Evolutionary conservation across 2,888 invertebrate species (phyloP).

Genomic region (Limenitis camilla): DNA sequence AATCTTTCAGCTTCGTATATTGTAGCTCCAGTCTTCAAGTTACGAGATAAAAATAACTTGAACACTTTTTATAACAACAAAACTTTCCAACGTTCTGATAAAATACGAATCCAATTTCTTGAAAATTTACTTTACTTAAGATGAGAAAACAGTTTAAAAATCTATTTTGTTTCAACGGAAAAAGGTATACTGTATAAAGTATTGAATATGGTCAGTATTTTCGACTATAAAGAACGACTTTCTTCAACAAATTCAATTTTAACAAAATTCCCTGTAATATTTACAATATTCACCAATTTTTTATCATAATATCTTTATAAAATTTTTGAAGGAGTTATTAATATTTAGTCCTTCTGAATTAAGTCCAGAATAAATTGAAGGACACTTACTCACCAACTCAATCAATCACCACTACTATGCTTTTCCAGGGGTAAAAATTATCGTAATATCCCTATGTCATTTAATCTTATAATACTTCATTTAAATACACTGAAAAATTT

Average conservation of each 20-base stretch:
- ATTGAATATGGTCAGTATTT: too few relatives aligned
- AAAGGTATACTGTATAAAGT: neutral
- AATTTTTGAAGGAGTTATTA: too few relatives aligned
- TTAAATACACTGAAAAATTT: too few relatives aligned
- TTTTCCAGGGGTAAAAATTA: too few relatives aligned
- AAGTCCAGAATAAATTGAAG: too few relatives aligned
- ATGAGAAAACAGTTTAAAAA: slow-evolving; percentile 1
- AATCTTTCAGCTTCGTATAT: neutral
- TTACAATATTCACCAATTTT: too few relatives aligned
- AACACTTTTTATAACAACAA: slow-evolving; percentile 1
- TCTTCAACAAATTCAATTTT: neutral
- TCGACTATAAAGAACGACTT: neutral
- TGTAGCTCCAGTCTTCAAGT: neutral
- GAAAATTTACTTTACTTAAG: slow-evolving; percentile 2
- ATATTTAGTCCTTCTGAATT: too few relatives aligned
- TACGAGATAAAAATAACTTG: slow-evolving; percentile 1
- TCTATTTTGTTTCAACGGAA: neutral
- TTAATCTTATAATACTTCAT: too few relatives aligned
- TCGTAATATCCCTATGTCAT: too few relatives aligned
- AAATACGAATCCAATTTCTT: slow-evolving; percentile 7
- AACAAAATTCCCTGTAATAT: neutral
- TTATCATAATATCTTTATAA: too few relatives aligned
- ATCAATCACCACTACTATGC: too few relatives aligned
- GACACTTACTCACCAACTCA: too few relatives aligned
- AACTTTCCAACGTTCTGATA: slow-evolving; percentile 5